These are phyloP conservation scores for Lophochroa leadbeateri DNA, from an alignment of 2,113 vertebrate species.

Conservation along the genomic window DNA sequence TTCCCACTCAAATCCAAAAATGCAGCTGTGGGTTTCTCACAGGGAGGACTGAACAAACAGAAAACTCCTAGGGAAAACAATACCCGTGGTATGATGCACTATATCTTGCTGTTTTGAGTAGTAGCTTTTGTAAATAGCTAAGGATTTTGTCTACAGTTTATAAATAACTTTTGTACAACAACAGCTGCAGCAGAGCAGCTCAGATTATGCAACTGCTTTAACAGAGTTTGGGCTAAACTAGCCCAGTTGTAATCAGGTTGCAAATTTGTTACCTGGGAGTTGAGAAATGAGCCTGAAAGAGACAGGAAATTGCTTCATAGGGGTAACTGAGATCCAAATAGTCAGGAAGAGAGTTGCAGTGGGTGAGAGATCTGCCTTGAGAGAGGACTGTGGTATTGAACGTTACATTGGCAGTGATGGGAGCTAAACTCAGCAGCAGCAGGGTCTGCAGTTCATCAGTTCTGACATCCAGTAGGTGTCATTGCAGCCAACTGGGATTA, in stretches of 20 bases:
- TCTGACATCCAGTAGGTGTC: slow-evolving; percentile 20
- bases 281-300: slow-evolving; percentile 32
- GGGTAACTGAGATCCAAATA: not conserved
- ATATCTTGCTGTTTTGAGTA: slow-evolving; percentile 40
- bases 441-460: not conserved
- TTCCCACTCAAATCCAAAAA: slow-evolving; percentile 9
- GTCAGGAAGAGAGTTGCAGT: not conserved
- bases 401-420: not conserved
- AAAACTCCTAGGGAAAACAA: slow-evolving; percentile 27
- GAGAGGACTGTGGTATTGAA: not conserved
- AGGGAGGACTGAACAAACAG: not conserved
- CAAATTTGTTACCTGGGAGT: slow-evolving; percentile 45
- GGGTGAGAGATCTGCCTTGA: not conserved
- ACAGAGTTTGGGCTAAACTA: not conserved
- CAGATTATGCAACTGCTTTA: not conserved
- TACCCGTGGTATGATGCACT: not conserved
- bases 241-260: not conserved
- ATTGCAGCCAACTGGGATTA: not conserved
- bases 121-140: slow-evolving; percentile 39
- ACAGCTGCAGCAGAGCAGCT: slow-evolving; percentile 7
- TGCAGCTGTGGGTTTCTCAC: slow-evolving; percentile 46
- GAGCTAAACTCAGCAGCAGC: not conserved
- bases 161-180: slow-evolving; percentile 53
- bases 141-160: slow-evolving; percentile 45
- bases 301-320: slow-evolving; percentile 54